Conservation (phyloP, 2,113 vertebrate genomes). For the Bufo bufo region DNA sequence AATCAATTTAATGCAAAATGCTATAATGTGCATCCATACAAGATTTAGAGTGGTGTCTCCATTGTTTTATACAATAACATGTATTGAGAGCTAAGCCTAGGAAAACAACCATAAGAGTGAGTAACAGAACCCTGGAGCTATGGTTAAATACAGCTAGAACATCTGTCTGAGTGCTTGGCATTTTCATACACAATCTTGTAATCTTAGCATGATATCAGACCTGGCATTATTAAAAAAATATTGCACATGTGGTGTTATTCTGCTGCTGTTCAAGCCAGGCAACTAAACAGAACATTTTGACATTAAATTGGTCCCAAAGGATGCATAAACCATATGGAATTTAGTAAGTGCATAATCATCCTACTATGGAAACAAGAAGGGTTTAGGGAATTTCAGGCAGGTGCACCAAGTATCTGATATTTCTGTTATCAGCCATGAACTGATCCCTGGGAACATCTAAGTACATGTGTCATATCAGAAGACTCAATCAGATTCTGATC, state of each 20-base stretch:
- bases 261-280: constrained; percentile 16
- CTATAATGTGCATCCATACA: neutral
- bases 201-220: constrained; percentile 35
- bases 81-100: constrained; percentile 11
- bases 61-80: constrained; percentile 28
- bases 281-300: constrained; percentile 12
- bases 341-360: neutral
- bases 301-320: constrained; percentile 43
- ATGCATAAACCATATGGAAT: constrained; percentile 15
- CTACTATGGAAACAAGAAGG: constrained; percentile 11
- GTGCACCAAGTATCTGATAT: neutral
- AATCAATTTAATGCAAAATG: constrained; percentile 2
- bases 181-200: constrained; percentile 24
- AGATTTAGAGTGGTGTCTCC: neutral
- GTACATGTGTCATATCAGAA: too few relatives aligned
- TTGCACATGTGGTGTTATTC: constrained; percentile 43
- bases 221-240: neutral
- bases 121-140: constrained; percentile 37
- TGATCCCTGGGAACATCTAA: neutral
- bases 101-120: neutral
- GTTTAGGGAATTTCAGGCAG: constrained; percentile 5
- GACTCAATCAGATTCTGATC: too few relatives aligned
- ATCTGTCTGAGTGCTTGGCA: constrained; percentile 34
- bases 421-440: neutral
- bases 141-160: constrained; percentile 22